These are phyloP conservation scores for Meles meles DNA, from an alignment of 2,113 vertebrate species.

Conservation along the genomic window DNA sequence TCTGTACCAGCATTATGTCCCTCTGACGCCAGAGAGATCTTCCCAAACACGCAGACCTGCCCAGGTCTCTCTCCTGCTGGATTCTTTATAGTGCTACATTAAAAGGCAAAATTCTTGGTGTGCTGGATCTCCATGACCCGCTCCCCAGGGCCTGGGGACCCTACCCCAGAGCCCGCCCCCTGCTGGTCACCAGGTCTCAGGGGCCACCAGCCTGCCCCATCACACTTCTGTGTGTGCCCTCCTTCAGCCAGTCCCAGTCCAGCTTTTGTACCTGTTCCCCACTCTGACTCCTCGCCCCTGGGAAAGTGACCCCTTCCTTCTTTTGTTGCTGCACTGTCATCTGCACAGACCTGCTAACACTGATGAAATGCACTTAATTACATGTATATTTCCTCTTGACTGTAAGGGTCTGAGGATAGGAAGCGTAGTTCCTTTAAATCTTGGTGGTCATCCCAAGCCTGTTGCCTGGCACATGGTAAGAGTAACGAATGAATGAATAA, in stretches of 20 bases:
- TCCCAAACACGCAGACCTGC: neutral
- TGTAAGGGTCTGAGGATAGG: neutral
- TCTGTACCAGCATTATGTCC: neutral
- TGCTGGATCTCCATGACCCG: too few relatives aligned
- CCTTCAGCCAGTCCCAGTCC: neutral
- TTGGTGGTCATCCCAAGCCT: neutral
- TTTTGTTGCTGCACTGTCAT: accelerated
- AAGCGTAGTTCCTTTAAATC: neutral
- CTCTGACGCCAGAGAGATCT: neutral
- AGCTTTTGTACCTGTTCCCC: neutral
- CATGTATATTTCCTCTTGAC: neutral
- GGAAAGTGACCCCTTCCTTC: neutral
- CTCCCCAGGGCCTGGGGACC: too few relatives aligned
- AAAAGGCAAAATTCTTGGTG: neutral
- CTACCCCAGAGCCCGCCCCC: too few relatives aligned
- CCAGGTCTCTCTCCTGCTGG: neutral
- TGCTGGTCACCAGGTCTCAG: neutral
- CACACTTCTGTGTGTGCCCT: neutral
- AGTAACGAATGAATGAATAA: neutral
- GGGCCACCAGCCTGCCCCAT: neutral
- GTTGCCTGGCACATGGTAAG: neutral
- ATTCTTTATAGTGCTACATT: neutral
- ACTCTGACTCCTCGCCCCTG: neutral
- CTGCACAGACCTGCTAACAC: neutral
- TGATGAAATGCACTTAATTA: neutral